Evolutionary conservation across 1,140 invertebrate genomes (phyloP).

Genomic region (Amyelois transitella): DNA sequence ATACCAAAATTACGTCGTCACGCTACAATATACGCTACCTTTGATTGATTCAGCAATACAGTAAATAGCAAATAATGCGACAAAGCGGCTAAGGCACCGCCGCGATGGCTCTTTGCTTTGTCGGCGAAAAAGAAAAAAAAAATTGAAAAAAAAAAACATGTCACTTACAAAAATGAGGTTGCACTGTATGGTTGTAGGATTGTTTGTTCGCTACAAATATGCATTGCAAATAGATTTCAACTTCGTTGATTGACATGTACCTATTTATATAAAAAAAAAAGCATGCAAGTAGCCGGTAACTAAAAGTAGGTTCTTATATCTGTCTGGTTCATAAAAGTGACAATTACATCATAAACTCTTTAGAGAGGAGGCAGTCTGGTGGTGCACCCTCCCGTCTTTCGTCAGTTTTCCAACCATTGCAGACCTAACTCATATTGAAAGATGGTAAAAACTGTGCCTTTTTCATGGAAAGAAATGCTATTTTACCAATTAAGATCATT

Average conservation of each 20-base stretch:
- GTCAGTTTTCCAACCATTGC: too few relatives aligned
- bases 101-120: slow-evolving; percentile 10
- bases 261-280: too few relatives aligned
- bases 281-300: too few relatives aligned
- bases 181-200: background rate
- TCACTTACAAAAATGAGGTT: background rate
- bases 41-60: slow-evolving; percentile 18
- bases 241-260: background rate
- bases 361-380: too few relatives aligned
- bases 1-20: background rate
- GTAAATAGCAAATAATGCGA: slow-evolving; percentile 11
- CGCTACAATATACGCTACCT: background rate
- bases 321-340: too few relatives aligned
- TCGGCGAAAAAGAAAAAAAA: slow-evolving; percentile 4
- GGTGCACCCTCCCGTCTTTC: too few relatives aligned
- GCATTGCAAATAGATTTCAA: background rate
- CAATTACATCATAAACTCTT: too few relatives aligned
- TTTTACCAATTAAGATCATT: too few relatives aligned
- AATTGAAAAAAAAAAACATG: background rate
- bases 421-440: too few relatives aligned
- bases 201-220: background rate
- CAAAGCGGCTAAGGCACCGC: slow-evolving; percentile 3
- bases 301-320: too few relatives aligned
- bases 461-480: too few relatives aligned
- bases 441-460: too few relatives aligned